Conservation (phyloP, 2,113 vertebrate species). For the Rhinoderma darwinii region DNA sequence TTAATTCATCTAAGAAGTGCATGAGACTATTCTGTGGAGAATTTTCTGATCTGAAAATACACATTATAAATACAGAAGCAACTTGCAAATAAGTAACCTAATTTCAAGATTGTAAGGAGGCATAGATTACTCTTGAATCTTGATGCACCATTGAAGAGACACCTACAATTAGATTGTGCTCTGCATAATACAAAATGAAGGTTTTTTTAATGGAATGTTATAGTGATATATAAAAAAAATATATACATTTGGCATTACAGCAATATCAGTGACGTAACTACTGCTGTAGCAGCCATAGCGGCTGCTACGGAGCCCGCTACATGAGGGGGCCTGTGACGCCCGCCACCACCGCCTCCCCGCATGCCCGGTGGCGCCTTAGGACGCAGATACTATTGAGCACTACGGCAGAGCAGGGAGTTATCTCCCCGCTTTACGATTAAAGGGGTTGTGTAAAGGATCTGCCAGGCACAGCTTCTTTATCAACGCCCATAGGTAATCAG, state of each 20-base stretch:
- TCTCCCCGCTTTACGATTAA: too few species aligned
- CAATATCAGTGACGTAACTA: too few species aligned
- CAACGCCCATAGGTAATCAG: too few species aligned
- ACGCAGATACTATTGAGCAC: too few species aligned
- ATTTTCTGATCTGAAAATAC: constrained; percentile 9
- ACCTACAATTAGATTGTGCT: neutral
- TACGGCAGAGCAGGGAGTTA: too few species aligned
- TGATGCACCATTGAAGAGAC: constrained; percentile 6
- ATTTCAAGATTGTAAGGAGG: constrained; percentile 6
- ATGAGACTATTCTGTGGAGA: constrained; percentile 1
- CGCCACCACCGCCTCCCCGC: too few species aligned
- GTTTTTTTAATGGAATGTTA: neutral
- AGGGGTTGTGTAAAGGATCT: too few species aligned
- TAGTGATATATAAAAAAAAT: neutral
- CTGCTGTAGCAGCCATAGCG: too few species aligned
- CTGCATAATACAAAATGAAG: neutral
- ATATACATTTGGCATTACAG: neutral
- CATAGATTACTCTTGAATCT: neutral
- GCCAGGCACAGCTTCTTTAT: too few species aligned
- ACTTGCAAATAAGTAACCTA: constrained; percentile 20
- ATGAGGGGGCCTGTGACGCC: too few species aligned
- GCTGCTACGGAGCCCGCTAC: too few species aligned
- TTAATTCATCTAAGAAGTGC: constrained; percentile 10
- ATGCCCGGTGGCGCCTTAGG: too few species aligned
- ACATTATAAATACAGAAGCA: constrained; percentile 1